Percentiles rank a stretch among this genome's conserved stretches.
phyloP scores from a whole-genome alignment of 2,888 invertebrate genomes.

The Ormyrus labotus region DNA sequence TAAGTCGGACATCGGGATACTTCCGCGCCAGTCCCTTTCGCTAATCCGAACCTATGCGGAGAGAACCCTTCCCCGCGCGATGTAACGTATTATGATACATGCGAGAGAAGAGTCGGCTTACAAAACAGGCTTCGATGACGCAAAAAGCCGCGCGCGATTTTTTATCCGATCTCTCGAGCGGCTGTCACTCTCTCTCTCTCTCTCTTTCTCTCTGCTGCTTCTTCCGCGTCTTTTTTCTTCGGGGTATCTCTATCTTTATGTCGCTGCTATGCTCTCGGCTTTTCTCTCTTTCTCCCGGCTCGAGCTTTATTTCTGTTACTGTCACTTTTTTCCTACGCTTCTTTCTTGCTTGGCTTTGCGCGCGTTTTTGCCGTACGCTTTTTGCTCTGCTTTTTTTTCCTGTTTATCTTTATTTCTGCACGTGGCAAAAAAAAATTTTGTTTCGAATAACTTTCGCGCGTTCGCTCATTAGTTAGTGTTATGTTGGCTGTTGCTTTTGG shows the following conservation, averaged over 20 bases:
- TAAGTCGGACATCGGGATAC: constrained; percentile 2
- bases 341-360: neutral
- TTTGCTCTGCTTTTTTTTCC: constrained; percentile 7
- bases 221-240: neutral
- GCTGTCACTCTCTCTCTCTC: neutral
- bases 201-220: neutral
- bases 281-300: constrained; percentile 18
- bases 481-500: too few relatives aligned
- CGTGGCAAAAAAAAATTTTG: neutral
- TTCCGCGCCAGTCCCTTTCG: constrained; percentile 19
- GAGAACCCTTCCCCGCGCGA: too few relatives aligned
- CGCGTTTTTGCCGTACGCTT: neutral
- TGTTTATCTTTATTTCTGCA: neutral
- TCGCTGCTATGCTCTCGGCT: neutral
- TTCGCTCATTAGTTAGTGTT: too few relatives aligned
- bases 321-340: constrained; percentile 12
- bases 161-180: constrained; percentile 29
- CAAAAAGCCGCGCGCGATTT: constrained; percentile 42
- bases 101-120: neutral
- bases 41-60: neutral
- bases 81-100: neutral
- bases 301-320: constrained; percentile 43
- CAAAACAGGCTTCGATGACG: constrained; percentile 32
- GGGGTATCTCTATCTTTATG: constrained; percentile 13
- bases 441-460: neutral